A percentile compares a stretch with the other conserved stretches of the same genome.
Conservation (phyloP, 2,797 vertebrate species). For the Argya squamiceps region DNA sequence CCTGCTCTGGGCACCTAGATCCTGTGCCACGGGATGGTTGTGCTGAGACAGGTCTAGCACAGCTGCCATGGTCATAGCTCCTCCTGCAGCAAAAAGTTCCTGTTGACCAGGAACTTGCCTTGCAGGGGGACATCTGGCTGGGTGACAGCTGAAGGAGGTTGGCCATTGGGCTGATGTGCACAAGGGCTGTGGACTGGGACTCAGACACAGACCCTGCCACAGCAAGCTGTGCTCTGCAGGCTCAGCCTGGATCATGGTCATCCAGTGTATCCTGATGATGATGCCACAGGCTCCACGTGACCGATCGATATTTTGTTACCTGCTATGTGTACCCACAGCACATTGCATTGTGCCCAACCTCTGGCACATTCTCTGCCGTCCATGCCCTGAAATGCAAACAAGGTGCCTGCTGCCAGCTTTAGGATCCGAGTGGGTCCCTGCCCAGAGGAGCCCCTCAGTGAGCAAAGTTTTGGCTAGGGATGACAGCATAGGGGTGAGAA, state of each 20-base stretch:
- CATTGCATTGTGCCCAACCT: not conserved
- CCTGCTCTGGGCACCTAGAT: not conserved
- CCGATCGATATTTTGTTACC: not conserved
- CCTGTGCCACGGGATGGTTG: not conserved
- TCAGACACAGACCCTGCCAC: accelerated
- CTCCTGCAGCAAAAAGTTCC: not conserved
- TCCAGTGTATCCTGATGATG: not conserved
- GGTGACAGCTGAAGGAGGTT: not conserved
- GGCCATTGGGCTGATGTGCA: not conserved
- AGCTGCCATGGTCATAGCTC: accelerated
- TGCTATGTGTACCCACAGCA: not conserved
- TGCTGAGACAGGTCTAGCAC: too few relatives aligned
- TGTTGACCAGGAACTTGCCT: not conserved
- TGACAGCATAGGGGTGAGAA: not conserved
- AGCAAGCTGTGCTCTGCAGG: accelerated
- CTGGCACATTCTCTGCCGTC: not conserved
- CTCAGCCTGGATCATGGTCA: not conserved
- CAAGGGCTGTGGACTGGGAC: not conserved
- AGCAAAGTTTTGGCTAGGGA: not conserved
- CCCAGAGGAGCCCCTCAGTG: not conserved
- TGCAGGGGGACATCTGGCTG: accelerated
- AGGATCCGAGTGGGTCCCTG: not conserved
- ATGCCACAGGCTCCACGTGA: accelerated
- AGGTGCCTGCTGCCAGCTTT: not conserved
- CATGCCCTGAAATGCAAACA: not conserved